Base-by-base conservation (phyloP, 2,888 invertebrate species). In the Chromoteleia sp. region DNA sequence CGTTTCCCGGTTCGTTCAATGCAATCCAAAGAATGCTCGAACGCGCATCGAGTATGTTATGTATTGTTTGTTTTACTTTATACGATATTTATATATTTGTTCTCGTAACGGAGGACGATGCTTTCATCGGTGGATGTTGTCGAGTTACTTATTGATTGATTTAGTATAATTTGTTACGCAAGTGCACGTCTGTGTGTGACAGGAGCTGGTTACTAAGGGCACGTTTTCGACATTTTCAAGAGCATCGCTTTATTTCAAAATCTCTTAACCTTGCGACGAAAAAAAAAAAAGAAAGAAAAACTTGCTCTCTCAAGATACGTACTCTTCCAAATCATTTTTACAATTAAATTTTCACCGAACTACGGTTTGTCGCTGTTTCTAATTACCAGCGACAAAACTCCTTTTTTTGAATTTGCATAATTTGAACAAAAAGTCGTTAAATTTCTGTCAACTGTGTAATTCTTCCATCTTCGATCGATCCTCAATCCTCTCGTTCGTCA, bases 171-270 rank as follows among this genome's bases (percentile, higher is more conserved):
- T 43, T 50, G 21, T 36, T 50, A 19, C 36, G 63, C 29, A 52
- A 71, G 61, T 41, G 45, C 29, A 33, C 59, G 10, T 50, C 15
- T 8, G 41, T 43, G 30, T 52, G 52, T 25, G 12, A 15, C 21
- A 54, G 33, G 25, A 54, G 73, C 73, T 73, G 73, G n/a, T 73
- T 73, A 73, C 73, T 73, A 73, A 12, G 73, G 73, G 73, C 73
- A 63, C 63, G 54, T 6, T 8, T 48, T 17, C 43, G 33, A 25
- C 54, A 25, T 43, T 73, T 17, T 30, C 39, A 61, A 43, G 52
- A 45, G 50, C 25, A 19, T 50, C 48, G 14, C 19, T 48, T 10
- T 12, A 4, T 39, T 19, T 58, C 12, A n/a, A 54, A 54, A 54
- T 21, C 48, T 0, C n/a, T 8, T 48, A 8, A 21, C n/a, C 48